A percentile compares a stretch with the other conserved stretches of the same genome.
These are phyloP conservation scores for Callopanchax toddi DNA, from an alignment of 2,113 vertebrate genomes.

Conservation along the genomic window DNA sequence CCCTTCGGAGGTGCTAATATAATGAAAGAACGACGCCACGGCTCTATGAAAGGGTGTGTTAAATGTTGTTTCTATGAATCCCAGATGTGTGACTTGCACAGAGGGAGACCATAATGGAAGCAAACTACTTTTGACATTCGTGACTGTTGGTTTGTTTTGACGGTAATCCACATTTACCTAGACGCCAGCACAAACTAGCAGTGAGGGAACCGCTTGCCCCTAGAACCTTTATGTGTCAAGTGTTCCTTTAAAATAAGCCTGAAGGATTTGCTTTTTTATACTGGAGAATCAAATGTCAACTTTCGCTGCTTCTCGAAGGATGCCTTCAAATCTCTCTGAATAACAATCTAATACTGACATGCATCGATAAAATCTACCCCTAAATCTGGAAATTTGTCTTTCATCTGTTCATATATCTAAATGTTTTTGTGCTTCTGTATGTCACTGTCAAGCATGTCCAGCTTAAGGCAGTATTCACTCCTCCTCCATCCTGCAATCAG, in stretches of 20 bases:
- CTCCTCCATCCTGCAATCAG: conserved; percentile 55
- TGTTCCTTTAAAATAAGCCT: conserved; percentile 46
- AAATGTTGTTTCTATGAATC: conserved; percentile 66
- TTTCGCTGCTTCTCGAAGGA: conserved; percentile 20
- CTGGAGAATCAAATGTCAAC: conserved; percentile 37
- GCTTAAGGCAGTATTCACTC: conserved; percentile 18
- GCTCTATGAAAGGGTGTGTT: conserved; percentile 36
- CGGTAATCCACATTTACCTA: conserved; percentile 40
- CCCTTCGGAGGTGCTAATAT: conserved; percentile 57
- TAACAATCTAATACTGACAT: neutral
- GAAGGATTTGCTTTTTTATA: conserved; percentile 51
- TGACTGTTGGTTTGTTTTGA: conserved; percentile 60
- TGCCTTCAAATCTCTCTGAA: conserved; percentile 5
- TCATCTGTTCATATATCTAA: no score
- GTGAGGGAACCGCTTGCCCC: conserved; percentile 45
- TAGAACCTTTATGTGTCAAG: conserved; percentile 59
- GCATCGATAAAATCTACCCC: neutral
- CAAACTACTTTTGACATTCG: conserved; percentile 67
- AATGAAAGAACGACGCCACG: conserved; percentile 51
- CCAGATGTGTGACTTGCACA: conserved; percentile 58
- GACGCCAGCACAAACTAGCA: conserved; percentile 23
- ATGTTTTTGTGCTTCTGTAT: no score
- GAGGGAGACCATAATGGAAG: conserved; percentile 42
- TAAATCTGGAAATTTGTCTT: neutral
- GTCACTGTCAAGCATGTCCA: conserved; percentile 24